Percentiles rank a stretch among this genome's conserved stretches.
phyloP scores from a whole-genome alignment of 2,113 vertebrate genomes.

The Phodopus roborovskii region DNA sequence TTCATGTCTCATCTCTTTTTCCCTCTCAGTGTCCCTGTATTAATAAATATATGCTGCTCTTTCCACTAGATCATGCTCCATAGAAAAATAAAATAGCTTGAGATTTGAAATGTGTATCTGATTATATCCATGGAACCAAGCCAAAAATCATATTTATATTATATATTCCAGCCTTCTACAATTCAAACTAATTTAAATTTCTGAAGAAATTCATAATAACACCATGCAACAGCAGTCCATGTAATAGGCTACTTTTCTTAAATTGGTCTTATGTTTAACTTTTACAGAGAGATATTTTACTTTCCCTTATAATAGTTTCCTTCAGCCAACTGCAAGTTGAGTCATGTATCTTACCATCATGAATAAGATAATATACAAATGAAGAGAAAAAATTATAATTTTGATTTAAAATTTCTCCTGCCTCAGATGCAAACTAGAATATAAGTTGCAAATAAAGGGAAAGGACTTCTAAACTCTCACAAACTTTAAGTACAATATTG shows the following conservation, averaged over 20 bases:
- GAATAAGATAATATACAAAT: not conserved
- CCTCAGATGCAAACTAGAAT: not conserved
- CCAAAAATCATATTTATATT: not conserved
- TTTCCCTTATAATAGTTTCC: not conserved
- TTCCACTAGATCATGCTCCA: not conserved
- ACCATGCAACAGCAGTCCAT: not conserved
- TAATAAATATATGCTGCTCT: not conserved
- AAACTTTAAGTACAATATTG: not conserved
- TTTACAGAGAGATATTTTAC: not conserved
- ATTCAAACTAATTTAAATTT: not conserved
- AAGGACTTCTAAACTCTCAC: not conserved
- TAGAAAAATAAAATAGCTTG: not conserved
- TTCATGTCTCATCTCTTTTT: no score
- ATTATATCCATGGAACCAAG: not conserved
- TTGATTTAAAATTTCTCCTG: not conserved
- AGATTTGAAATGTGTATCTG: not conserved
- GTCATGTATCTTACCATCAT: not conserved
- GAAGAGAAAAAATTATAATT: not conserved
- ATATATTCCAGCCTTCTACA: not conserved
- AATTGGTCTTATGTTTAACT: not conserved
- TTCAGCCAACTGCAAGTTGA: not conserved
- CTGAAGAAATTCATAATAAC: not conserved
- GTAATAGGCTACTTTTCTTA: not conserved
- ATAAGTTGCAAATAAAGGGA: not conserved
- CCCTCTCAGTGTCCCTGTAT: not conserved